Conservation (phyloP, 2,888 invertebrate genomes). For the Himalopsyche japonica region DNA sequence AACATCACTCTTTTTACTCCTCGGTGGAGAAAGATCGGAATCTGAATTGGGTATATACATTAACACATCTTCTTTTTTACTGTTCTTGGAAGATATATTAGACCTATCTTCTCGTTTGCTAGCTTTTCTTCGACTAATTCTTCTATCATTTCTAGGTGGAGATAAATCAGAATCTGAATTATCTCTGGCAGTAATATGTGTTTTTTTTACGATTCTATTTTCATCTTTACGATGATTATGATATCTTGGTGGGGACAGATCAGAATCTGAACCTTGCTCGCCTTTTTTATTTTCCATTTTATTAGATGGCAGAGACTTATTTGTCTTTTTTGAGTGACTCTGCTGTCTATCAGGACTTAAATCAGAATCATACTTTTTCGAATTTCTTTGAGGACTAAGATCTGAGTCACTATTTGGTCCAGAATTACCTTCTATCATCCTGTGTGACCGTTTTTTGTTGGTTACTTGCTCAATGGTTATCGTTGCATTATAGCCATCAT, state of each 20-base stretch:
- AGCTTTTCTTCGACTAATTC: constrained; percentile 37
- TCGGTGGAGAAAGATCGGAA: constrained; percentile 47
- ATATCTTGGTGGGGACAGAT: constrained; percentile 44
- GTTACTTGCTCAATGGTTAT: constrained; percentile 55
- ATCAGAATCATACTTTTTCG: constrained; percentile 43
- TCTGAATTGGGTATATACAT: constrained; percentile 26
- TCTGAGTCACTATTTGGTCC: constrained; percentile 48
- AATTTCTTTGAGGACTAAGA: constrained; percentile 50
- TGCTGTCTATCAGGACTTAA: constrained; percentile 47
- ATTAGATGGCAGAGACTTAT: constrained; percentile 36
- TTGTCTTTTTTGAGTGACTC: constrained; percentile 42
- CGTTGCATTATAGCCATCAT: constrained; percentile 58
- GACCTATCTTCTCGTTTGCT: not conserved
- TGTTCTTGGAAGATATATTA: not conserved
- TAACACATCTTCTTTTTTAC: not conserved
- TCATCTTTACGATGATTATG: constrained; percentile 13
- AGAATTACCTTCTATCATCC: not conserved
- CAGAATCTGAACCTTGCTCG: constrained; percentile 38
- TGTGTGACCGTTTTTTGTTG: constrained; percentile 34
- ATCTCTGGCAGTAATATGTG: not conserved
- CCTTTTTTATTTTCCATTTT: not conserved
- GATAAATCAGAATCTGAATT: constrained; percentile 47
- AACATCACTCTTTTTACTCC: constrained; percentile 41
- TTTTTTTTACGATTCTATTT: not conserved
- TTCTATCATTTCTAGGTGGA: constrained; percentile 45